A percentile compares a stretch with the other conserved stretches of the same genome.
Evolutionary conservation across 2,113 vertebrate species (phyloP).

Genomic region (Prionailurus bengalensis): DNA sequence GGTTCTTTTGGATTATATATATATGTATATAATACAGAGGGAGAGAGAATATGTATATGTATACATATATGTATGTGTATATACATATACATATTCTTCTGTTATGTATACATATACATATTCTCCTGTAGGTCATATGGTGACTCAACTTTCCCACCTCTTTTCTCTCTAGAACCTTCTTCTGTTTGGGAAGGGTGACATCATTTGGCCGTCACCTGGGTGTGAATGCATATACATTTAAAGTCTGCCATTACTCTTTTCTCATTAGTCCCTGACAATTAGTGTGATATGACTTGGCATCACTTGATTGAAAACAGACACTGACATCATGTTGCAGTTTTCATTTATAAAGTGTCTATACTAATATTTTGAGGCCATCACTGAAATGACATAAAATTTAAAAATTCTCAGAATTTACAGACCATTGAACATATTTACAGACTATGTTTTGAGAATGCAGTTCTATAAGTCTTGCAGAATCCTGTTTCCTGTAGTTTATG

Average conservation of each 20-base stretch:
- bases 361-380: slow-evolving; percentile 49
- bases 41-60: background rate
- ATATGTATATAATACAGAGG: background rate
- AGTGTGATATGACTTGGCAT: background rate
- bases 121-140: background rate
- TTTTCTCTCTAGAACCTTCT: background rate
- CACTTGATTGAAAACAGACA: slow-evolving; percentile 38
- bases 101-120: background rate
- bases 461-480: slow-evolving; percentile 1
- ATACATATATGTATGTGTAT: too few relatives aligned
- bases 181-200: slow-evolving; percentile 35
- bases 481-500: background rate
- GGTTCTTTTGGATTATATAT: background rate
- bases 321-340: slow-evolving; percentile 22
- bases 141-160: background rate
- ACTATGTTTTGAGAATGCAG: background rate
- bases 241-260: slow-evolving; percentile 38
- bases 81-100: background rate
- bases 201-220: slow-evolving; percentile 29
- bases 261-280: background rate
- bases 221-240: slow-evolving; percentile 2
- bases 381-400: slow-evolving; percentile 32
- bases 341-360: slow-evolving; percentile 9
- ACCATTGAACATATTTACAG: background rate
- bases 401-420: slow-evolving; percentile 11